Evolutionary conservation across 2,888 invertebrate species (phyloP).

Genomic region (Pelosia muscerda): DNA sequence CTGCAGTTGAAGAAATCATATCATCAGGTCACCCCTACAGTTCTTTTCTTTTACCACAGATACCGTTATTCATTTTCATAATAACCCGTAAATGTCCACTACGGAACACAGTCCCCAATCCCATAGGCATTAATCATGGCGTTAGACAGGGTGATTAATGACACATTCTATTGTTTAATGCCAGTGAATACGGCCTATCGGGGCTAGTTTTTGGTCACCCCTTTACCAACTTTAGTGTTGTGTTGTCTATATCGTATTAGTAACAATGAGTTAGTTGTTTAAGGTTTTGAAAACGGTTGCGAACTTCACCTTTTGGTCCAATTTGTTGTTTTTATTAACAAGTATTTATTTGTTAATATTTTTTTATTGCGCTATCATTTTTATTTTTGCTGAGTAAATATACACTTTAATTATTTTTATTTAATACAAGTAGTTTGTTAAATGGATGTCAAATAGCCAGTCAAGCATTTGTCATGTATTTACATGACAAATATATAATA

Average conservation of each 20-base stretch:
- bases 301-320: neutral
- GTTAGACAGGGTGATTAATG: conserved; percentile 27
- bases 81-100: conserved; percentile 19
- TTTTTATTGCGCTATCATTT: too few species aligned
- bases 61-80: conserved; percentile 18
- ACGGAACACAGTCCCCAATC: conserved; percentile 6
- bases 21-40: too few species aligned
- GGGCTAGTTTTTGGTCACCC: conserved; percentile 16
- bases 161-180: conserved; percentile 18
- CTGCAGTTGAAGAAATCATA: too few species aligned
- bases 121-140: conserved; percentile 21
- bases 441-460: too few species aligned
- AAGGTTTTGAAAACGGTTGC: neutral
- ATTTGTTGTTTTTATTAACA: neutral
- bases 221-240: conserved; percentile 10
- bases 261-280: neutral
- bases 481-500: too few species aligned
- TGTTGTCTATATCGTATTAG: neutral
- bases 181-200: conserved; percentile 10
- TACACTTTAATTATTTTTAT: too few species aligned
- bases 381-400: too few species aligned
- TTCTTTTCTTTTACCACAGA: neutral
- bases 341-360: too few species aligned
- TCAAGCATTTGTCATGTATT: too few species aligned
- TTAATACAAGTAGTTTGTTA: too few species aligned